Percentiles rank a stretch among this genome's conserved stretches.
phyloP scores from a whole-genome alignment of 1,140 invertebrate genomes.

The Muscidifurax raptorellus region DNA sequence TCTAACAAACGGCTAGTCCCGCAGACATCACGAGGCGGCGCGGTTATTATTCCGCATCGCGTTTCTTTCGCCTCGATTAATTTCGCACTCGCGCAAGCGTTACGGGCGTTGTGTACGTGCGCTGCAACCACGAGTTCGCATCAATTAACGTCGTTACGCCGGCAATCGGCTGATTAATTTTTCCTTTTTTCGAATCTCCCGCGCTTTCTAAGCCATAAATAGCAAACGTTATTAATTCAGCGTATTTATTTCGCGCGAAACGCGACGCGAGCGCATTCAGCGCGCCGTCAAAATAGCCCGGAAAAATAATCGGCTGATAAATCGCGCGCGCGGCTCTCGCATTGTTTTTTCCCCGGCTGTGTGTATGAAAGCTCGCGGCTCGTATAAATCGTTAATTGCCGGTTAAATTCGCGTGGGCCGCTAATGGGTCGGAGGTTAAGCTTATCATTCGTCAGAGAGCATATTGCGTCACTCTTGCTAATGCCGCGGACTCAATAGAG shows the following conservation, averaged over 20 bases:
- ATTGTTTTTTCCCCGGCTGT: background rate
- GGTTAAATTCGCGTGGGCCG: conserved; percentile 50
- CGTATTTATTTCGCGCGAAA: background rate
- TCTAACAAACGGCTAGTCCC: background rate
- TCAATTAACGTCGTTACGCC: background rate
- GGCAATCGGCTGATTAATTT: background rate
- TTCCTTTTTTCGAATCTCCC: background rate
- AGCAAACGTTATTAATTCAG: background rate
- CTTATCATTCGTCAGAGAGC: conserved; percentile 63
- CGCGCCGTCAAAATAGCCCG: too few relatives aligned
- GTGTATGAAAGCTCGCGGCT: background rate
- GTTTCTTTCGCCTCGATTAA: background rate
- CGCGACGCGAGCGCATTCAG: background rate
- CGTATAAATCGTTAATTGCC: conserved; percentile 39
- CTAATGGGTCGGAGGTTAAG: conserved; percentile 69
- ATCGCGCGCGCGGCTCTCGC: background rate
- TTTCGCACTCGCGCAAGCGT: background rate
- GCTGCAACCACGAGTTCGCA: background rate
- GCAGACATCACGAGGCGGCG: background rate
- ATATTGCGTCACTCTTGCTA: background rate
- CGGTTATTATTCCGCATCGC: background rate
- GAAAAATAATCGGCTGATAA: background rate
- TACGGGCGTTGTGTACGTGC: background rate
- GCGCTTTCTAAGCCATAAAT: background rate
- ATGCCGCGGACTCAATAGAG: too few relatives aligned